phyloP scores from a whole-genome alignment of 2,888 invertebrate genomes.

The Timema cristinae region DNA sequence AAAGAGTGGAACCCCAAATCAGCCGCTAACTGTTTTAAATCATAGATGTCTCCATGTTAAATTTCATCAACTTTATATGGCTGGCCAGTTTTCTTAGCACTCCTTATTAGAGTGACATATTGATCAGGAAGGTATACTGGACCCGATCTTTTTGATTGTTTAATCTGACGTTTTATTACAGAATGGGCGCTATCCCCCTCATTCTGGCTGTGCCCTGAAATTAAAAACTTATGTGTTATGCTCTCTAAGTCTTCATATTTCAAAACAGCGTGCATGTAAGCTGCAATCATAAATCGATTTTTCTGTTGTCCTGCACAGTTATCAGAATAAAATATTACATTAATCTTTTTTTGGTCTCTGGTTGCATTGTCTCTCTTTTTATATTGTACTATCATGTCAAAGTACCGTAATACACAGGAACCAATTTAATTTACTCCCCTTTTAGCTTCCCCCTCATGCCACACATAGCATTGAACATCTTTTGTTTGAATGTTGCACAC shows the following conservation, averaged over 20 bases:
- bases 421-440: conserved; percentile 35
- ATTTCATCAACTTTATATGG: conserved; percentile 9
- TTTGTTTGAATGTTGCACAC: too few species aligned
- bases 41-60: conserved; percentile 5
- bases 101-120: conserved; percentile 8
- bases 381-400: conserved; percentile 18
- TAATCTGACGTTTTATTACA: conserved; percentile 32
- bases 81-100: conserved; percentile 7
- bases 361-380: conserved; percentile 6
- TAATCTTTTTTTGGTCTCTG: neutral
- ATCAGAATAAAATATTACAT: conserved; percentile 35
- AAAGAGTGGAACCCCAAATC: too few species aligned
- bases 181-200: conserved; percentile 35
- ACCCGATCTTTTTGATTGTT: conserved; percentile 21
- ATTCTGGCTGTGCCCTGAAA: conserved; percentile 35
- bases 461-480: conserved; percentile 13
- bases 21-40: neutral
- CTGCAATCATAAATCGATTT: conserved; percentile 34
- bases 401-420: conserved; percentile 31
- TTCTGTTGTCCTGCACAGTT: conserved; percentile 37
- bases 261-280: conserved; percentile 32
- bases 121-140: conserved; percentile 26
- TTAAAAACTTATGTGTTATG: conserved; percentile 35
- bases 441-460: conserved; percentile 27
- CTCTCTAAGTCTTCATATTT: conserved; percentile 28